A percentile compares a stretch with the other conserved stretches of the same genome.
Conservation (phyloP, 2,888 invertebrate species). For the Schrankia costaestrigalis region DNA sequence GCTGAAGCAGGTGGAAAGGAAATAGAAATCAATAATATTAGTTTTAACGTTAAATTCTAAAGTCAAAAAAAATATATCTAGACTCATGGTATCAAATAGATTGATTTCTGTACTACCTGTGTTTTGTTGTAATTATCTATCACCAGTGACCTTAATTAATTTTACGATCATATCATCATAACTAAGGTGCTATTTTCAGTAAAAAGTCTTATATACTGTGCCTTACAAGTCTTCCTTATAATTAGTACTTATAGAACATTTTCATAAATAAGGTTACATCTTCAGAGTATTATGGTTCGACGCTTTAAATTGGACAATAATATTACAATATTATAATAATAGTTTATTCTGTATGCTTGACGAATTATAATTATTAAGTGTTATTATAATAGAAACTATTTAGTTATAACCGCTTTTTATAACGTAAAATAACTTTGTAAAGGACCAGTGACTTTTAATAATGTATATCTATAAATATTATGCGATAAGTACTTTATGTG, state of each 20-base stretch:
- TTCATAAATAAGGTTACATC: conserved; percentile 33
- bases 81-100: no score
- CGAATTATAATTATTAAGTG: conserved; percentile 46
- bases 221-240: conserved; percentile 67
- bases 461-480: conserved; percentile 27
- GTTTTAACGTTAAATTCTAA: no score
- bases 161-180: conserved; percentile 22
- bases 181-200: conserved; percentile 54
- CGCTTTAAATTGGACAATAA: conserved; percentile 71
- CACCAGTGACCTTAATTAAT: no score
- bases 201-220: conserved; percentile 42
- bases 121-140: no score
- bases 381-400: conserved; percentile 27
- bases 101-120: no score
- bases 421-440: conserved; percentile 45
- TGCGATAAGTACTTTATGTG: conserved; percentile 22
- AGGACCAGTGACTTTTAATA: conserved; percentile 32
- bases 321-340: conserved; percentile 38
- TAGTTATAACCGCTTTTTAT: conserved; percentile 41
- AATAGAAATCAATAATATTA: no score
- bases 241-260: conserved; percentile 39
- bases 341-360: conserved; percentile 36
- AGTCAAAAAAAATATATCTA: no score
- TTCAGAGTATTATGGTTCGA: conserved; percentile 72
- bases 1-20: no score